Evolutionary conservation across 2,113 vertebrate species (phyloP), one percentile per base, ranked within the genome.

Genomic region (Xerus inauris): DNA sequence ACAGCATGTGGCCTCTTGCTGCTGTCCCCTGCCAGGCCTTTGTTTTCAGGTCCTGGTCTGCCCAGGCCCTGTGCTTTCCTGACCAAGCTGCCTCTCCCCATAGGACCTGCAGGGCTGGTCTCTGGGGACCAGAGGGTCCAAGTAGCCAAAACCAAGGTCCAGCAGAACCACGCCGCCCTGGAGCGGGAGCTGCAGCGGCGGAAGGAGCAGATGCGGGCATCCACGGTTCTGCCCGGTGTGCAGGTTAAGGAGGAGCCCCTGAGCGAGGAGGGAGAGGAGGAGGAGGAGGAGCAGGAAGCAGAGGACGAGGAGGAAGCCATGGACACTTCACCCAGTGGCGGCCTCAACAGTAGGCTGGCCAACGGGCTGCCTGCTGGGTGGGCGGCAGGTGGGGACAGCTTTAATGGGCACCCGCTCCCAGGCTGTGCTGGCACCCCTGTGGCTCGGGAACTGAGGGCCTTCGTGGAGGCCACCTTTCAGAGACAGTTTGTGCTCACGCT

Each of bases 401-500:
- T 99, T 1, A 99, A 99, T 0, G 99, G 99, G 16, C 99, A 98
- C 87, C 94, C 97, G 57, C 93, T 97, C 4, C 98, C 97, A 0
- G 97, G 97, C 87, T 98, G 98, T 28, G 85, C 97, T 2, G 85
- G 97, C 72, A 94, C 89, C 79, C 51, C 97, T 0, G 98, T 99
- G 3, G 98, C 99, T 3, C 98, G 96, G 6, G 99, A 99, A 99
- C 99, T 99, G 94, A 98, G 98, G 97, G 99, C 99, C 20, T 99
- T 99, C 97, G 99, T 99, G 97, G 97, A 71, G 0, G 98, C 98
- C 9, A 99, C 99, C 0, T 99, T 99, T 98, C 98, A 98, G 98
- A 99, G 99, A 98, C 99, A 99, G 87, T 99, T 99, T 97, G 99
- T 99, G 16, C 98, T 99, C 98, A 99, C 99, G 2, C 98, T 99